These are phyloP conservation scores for Palaemon carinicauda DNA, from an alignment of 1,140 invertebrate genomes.

Conservation along the genomic window DNA sequence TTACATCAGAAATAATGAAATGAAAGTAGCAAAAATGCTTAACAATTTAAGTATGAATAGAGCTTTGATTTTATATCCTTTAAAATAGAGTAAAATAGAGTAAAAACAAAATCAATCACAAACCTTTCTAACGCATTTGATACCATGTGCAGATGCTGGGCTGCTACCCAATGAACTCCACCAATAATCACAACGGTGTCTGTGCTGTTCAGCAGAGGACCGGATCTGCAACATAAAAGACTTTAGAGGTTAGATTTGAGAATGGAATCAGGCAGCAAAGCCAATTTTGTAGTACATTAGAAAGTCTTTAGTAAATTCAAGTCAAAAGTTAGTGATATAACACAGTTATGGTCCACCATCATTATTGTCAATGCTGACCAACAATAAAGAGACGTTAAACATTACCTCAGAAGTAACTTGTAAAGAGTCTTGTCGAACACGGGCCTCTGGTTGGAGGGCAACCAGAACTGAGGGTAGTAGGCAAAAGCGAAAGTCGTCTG, in stretches of 20 bases:
- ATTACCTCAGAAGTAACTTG: constrained; percentile 32
- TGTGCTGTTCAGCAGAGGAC: constrained; percentile 18
- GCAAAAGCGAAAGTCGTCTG: constrained; percentile 41
- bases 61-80: not conserved
- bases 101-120: not conserved
- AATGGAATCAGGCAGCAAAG: not conserved
- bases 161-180: constrained; percentile 42
- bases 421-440: constrained; percentile 34
- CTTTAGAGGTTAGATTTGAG: not conserved
- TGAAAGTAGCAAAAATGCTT: too few species aligned
- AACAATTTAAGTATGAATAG: not conserved
- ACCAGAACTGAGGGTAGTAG: constrained; percentile 39
- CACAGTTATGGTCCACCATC: not conserved
- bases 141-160: constrained; percentile 29
- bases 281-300: too few species aligned
- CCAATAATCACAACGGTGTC: constrained; percentile 38
- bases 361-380: not conserved
- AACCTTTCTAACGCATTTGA: constrained; percentile 7
- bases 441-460: constrained; percentile 27
- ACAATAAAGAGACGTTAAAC: not conserved
- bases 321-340: not conserved
- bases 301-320: too few species aligned
- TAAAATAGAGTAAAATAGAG: not conserved
- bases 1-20: too few species aligned
- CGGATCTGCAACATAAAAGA: not conserved